Conservation (phyloP, 2,113 vertebrate genomes). For the Scomber scombrus region DNA sequence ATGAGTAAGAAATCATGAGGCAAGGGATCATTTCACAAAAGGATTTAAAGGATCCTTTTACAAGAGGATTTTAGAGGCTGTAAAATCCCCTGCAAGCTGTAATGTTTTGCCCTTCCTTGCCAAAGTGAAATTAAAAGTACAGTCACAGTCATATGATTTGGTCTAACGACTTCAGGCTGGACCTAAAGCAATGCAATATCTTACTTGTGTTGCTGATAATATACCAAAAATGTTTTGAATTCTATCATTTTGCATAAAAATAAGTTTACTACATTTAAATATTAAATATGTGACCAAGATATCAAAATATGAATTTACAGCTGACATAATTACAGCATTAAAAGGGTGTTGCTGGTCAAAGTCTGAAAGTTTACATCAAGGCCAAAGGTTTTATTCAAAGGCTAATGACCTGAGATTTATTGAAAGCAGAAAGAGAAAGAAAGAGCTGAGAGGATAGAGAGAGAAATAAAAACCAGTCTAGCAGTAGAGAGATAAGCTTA, state of each 20-base stretch:
- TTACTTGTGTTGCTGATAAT: not conserved
- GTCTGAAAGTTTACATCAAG: conserved; percentile 28
- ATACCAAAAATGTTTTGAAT: not conserved
- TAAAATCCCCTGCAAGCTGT: not conserved
- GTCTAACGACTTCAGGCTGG: conserved; percentile 8
- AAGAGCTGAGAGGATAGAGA: not conserved
- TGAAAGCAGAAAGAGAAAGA: not conserved
- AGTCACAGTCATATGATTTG: conserved; percentile 17
- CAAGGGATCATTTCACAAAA: not conserved
- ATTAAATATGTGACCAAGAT: conserved; percentile 17
- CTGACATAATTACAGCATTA: not conserved
- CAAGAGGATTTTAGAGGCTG: too few species aligned
- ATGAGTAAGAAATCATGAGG: not conserved
- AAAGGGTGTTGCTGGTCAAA: conserved; percentile 33
- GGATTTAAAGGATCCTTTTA: not conserved
- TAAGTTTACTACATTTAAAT: not conserved
- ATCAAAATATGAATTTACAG: not conserved
- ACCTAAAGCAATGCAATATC: not conserved
- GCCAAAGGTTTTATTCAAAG: conserved; percentile 32
- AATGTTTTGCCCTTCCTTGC: not conserved
- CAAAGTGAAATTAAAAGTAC: conserved; percentile 1
- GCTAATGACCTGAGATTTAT: conserved; percentile 60
- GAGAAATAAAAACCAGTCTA: not conserved
- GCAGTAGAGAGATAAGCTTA: not conserved
- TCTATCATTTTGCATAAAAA: not conserved